A percentile compares a stretch with the other conserved stretches of the same genome.
These are phyloP conservation scores for Lynx canadensis DNA, from an alignment of 2,113 vertebrate genomes.

Conservation along the genomic window DNA sequence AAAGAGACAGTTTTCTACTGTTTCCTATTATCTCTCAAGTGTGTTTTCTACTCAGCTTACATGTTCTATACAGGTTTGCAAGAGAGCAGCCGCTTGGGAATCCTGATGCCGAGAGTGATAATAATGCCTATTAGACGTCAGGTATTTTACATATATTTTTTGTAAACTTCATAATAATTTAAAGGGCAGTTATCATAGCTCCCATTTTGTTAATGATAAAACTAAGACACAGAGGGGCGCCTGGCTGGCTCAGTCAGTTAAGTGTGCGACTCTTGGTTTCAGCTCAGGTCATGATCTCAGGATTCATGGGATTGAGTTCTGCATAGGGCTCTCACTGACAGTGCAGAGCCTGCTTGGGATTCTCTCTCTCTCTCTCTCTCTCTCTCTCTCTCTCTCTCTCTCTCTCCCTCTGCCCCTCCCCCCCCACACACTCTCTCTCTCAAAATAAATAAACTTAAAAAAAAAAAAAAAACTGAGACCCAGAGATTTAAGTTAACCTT, in stretches of 20 bases:
- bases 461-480: not conserved
- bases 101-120: not conserved
- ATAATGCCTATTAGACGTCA: not conserved
- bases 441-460: no score
- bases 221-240: not conserved
- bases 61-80: not conserved
- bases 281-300: no score
- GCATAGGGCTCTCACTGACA: no score
- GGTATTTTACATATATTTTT: not conserved
- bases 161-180: not conserved
- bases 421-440: no score
- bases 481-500: constrained; percentile 21
- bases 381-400: no score
- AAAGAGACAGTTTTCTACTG: not conserved
- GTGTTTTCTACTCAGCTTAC: not conserved
- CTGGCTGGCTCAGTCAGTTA: no score
- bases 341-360: no score
- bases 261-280: no score
- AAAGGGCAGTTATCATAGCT: not conserved
- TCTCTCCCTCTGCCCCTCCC: no score
- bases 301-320: no score
- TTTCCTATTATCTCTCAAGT: not conserved
- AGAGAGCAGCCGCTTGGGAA: not conserved
- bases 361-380: no score
- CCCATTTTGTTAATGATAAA: not conserved